Evolutionary conservation across 2,113 vertebrate species (phyloP).

Genomic region (Strigops habroptila): DNA sequence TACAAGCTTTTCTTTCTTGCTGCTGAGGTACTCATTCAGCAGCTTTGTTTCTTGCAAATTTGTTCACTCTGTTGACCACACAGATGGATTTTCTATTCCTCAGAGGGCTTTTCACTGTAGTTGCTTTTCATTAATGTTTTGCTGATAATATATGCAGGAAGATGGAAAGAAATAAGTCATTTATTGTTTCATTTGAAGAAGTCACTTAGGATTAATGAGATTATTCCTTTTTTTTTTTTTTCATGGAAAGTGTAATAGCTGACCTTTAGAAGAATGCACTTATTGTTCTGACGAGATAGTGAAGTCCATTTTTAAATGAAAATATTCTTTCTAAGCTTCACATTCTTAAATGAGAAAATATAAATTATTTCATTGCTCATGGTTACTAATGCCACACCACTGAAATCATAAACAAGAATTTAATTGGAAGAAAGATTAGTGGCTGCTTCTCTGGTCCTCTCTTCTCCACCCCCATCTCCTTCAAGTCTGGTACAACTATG

Average conservation of each 20-base stretch:
- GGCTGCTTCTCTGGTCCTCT: not conserved
- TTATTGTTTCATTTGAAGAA: slow-evolving; percentile 31
- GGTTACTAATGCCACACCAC: not conserved
- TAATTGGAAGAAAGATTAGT: not conserved
- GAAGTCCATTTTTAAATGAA: not conserved
- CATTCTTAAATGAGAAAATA: not conserved
- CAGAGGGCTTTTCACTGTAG: not conserved
- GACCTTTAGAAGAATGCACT: not conserved
- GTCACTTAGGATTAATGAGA: slow-evolving; percentile 11
- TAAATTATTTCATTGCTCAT: not conserved
- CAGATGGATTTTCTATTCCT: not conserved
- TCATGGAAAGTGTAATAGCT: not conserved
- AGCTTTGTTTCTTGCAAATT: not conserved
- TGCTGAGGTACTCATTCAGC: not conserved
- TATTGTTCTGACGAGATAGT: not conserved
- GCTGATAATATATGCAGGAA: not conserved
- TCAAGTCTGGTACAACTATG: not conserved
- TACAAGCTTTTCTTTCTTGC: not conserved
- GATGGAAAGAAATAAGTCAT: slow-evolving; percentile 7
- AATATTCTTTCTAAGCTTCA: not conserved
- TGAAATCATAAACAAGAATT: not conserved
- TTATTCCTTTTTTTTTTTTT: not conserved
- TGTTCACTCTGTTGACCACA: not conserved
- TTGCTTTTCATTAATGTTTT: slow-evolving; percentile 4
- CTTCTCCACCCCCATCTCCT: not conserved